phyloP scores from a whole-genome alignment of 2,797 vertebrate genomes.

The Orientallactaga sibirica region DNA sequence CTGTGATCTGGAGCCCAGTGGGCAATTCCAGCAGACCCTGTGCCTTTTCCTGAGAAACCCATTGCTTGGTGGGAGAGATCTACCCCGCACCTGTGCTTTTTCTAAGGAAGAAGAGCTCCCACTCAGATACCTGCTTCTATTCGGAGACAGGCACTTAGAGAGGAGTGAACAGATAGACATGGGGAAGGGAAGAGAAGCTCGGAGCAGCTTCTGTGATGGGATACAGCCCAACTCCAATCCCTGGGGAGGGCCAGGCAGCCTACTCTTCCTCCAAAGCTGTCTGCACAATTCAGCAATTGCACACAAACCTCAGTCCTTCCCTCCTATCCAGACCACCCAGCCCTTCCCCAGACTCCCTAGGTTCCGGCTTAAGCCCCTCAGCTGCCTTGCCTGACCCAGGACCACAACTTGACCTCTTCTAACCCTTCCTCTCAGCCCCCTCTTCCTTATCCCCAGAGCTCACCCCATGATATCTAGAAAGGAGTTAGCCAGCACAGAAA shows the following conservation, averaged over 20 bases:
- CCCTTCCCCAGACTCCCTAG: background rate
- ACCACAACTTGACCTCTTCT: background rate
- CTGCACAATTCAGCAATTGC: background rate
- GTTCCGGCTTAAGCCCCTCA: background rate
- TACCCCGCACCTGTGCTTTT: background rate
- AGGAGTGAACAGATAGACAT: background rate
- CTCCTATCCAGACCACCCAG: background rate
- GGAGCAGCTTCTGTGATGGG: background rate
- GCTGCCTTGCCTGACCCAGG: background rate
- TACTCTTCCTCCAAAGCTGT: background rate
- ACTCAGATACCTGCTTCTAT: background rate
- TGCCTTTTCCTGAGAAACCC: background rate
- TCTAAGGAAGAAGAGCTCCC: background rate
- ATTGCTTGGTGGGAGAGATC: background rate
- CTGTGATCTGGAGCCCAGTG: background rate
- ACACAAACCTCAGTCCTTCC: background rate
- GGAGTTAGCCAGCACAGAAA: background rate
- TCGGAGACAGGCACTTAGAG: conserved; percentile 9
- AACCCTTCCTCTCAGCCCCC: background rate
- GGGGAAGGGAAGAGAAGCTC: background rate
- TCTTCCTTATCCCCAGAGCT: background rate
- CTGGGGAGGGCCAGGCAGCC: background rate
- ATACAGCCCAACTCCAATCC: background rate
- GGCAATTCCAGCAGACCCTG: background rate
- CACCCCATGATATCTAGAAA: background rate